Evolutionary conservation across 1,140 invertebrate species (phyloP).

Genomic region (Zaprionus tsacasi): DNA sequence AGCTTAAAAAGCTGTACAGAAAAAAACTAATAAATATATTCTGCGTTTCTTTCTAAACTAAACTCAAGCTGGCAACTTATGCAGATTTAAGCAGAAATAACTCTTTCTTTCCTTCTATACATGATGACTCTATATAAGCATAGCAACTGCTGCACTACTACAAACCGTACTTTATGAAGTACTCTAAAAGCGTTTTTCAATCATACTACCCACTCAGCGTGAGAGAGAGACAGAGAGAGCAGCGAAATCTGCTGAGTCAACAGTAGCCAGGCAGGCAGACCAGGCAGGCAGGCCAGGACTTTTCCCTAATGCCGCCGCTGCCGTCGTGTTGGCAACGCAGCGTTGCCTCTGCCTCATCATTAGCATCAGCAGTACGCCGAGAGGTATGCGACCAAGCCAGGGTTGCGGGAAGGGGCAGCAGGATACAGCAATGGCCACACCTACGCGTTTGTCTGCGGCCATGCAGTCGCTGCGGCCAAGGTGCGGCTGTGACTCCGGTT

Average conservation of each 20-base stretch:
- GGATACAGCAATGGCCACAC: slow-evolving; percentile 43
- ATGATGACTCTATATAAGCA: neutral
- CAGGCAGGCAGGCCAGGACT: slow-evolving; percentile 19
- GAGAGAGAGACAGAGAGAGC: neutral
- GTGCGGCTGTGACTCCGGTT: slow-evolving; percentile 46
- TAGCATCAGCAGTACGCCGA: slow-evolving; percentile 66
- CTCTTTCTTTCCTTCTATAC: neutral
- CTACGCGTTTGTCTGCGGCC: slow-evolving; percentile 76
- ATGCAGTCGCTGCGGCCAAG: slow-evolving; percentile 68
- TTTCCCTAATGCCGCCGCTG: slow-evolving; percentile 30
- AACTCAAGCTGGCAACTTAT: neutral
- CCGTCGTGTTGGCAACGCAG: neutral
- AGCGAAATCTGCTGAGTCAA: slow-evolving; percentile 73
- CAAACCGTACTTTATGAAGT: neutral
- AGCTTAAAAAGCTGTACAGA: neutral
- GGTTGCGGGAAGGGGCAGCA: neutral
- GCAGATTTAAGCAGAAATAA: neutral
- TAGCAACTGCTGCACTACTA: neutral
- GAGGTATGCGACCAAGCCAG: neutral
- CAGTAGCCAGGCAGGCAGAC: slow-evolving; percentile 35
- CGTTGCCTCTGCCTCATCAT: slow-evolving; percentile 57
- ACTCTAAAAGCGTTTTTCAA: neutral
- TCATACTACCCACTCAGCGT: neutral
- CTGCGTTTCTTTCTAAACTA: neutral
- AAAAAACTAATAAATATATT: too few species aligned